Evolutionary conservation across 2,888 invertebrate genomes (phyloP), one percentile per base, ranked within the genome.

Genomic region (Incurvaria masculella): DNA sequence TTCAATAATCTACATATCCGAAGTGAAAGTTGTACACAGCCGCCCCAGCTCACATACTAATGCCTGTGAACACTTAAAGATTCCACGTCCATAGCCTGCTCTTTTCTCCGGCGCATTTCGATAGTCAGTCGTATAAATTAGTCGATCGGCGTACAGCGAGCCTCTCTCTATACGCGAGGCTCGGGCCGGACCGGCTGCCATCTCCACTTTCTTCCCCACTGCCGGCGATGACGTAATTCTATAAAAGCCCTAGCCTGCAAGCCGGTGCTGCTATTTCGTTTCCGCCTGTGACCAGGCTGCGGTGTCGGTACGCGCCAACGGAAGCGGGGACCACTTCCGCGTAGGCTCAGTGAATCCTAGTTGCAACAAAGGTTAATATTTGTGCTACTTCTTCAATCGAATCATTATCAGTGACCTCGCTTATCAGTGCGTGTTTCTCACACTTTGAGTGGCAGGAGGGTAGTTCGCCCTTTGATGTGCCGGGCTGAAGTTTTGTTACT

Each of bases 201-300:
- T 75, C 75, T 71, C 78, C 72, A 76, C 78, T 78, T 78, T 78
- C 76, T 70, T 75, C 73, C 73, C 69, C 27, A 17, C 27, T 16
- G 63, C 68, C 71, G 66, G 68, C 67, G 72, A 69, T 78, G 78
- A 78, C 78, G 78, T 78, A 78, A 78, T 73, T 72, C 74, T 78
- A 78, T 78, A 78, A 76, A 78, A 78, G 78, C 73, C 75, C 64
- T 69, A 55, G 72, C 69, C 58, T 61, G 68, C 71, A 72, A 72
- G 71, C 72, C 69, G 73, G 75, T 72, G 75, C 75, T 67, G 78
- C 78, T 76, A 78, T 78, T 76, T 64, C 72, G 78, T 78, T 73
- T 75, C 76, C 75, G 73, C 63, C 66, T 70, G 76, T 68, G 73
- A 66, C 64, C 27, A 68, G 60, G 62, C 59, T 21, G 17, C 42